Evolutionary conservation across 2,797 vertebrate genomes (phyloP), one percentile per base, ranked within the genome.

Genomic region (Microctenopoma lineatum): DNA sequence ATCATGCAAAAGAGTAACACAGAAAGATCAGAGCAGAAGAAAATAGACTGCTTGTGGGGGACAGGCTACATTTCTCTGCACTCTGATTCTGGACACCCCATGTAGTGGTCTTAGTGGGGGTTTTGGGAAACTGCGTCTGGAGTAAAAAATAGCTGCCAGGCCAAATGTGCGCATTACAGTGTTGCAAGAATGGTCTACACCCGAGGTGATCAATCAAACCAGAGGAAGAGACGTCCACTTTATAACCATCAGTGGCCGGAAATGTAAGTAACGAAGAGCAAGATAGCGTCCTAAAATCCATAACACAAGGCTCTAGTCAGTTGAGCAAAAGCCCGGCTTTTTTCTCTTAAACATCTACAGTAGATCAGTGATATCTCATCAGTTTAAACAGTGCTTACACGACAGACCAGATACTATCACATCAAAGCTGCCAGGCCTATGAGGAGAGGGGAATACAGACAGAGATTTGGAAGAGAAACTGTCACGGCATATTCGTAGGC

Each of bases 181-280:
- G 63, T 73, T 70, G 67, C 51, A 65, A 66, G 77, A 87, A 63
- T 44, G 81, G 70, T 79, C 59, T 55, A 81, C 87, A 87, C 81
- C 89, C 81, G 77, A 76, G 73, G 75, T 88, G 77, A 89, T 89
- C 87, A 83, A 91, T 90, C 90, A 90, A 78, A 62, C 64, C 59
- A 18, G 72, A 82, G 85, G 87, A 79, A 79, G 78, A 73, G 62
- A 81, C 41, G 48, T 79, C 72, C 81, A 87, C 87, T 90, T 87
- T 83, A 77, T 82, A 84, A 84, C 84, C 87, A 89, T 87, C 87
- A 85, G 75, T 59, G 79, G 65, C 73, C 77, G 78, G 86, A 90
- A 89, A 90, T 53, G 25, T 71, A 71, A 84, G 79, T 76, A 75
- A 77, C 68, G 70, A 81, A 73, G 66, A 86, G 80, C 61, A 54